Evolutionary conservation across 2,113 vertebrate species (phyloP), one percentile per base, ranked within the genome.

Genomic region (Tamias sibiricus): DNA sequence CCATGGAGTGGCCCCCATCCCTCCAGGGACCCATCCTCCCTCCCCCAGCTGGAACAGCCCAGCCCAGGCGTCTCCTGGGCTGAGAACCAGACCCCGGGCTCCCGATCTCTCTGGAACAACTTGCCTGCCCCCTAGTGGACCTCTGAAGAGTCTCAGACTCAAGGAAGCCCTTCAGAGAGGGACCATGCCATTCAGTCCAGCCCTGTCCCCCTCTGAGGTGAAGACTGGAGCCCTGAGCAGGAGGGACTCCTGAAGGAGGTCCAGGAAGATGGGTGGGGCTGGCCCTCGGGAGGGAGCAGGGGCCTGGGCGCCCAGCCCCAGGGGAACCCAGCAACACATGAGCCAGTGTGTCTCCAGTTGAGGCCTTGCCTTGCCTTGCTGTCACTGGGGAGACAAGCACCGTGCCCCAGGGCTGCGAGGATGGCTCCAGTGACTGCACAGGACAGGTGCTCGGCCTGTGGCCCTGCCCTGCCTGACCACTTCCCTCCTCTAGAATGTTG

Each of bases 91-190:
- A 54, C 7, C 17, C 44, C 47, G 42, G 42, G 28, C 13, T 16
- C 44, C 28, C 20, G 19, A 47, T 91, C 49, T 80, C 84, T 93
- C 26, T 28, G 64, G 83, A 97, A 97, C 47, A 64, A 77, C 95
- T 91, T 96, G 97, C 85, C 95, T 95, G 97, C 97, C 97, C 95
- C 52, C 97, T 98, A 90, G 97, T 95, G 97, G 95, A 83, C 11
- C 42, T n/a, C 52, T 59, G 69, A 35, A 71, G 76, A 80, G 30
- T 35, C 76, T 3, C 4, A 2, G 35, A 80, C 54, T 17, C 17
- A 1, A 16, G 6, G 66, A 87, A 44, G 40, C 32, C 11, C 69
- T 12, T 28, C 3, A 1, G 44, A 40, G 13, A 81, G 37, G 28
- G 68, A 71, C 10, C 16, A 12, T 0, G 8, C 8, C 4, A 72